These are phyloP conservation scores for Rhogogaster chlorosoma DNA, from an alignment of 2,888 invertebrate genomes.

Conservation along the genomic window DNA sequence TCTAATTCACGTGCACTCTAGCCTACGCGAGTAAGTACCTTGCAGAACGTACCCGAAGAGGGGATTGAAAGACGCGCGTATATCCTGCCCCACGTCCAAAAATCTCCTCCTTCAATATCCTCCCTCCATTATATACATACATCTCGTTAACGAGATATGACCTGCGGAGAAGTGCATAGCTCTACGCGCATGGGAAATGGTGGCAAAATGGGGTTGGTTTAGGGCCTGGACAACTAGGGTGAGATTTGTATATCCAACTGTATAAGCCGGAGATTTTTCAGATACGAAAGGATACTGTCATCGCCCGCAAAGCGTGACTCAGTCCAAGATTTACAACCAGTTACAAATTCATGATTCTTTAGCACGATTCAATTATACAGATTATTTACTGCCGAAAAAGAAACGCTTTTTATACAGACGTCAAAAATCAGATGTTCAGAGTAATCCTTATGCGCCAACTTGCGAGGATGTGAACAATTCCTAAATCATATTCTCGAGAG, in stretches of 20 bases:
- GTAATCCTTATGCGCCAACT: no score
- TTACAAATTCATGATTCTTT: conserved; percentile 21
- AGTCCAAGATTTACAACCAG: conserved; percentile 14
- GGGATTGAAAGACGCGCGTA: neutral
- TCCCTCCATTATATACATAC: conserved; percentile 18
- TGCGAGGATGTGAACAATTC: no score
- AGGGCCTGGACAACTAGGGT: conserved; percentile 55
- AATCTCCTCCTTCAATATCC: neutral
- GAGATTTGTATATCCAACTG: conserved; percentile 61
- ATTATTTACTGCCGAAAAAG: neutral
- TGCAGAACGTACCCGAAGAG: neutral
- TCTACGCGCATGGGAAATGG: neutral
- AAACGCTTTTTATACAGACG: neutral
- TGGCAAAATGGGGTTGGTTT: conserved; percentile 48
- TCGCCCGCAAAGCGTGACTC: conserved; percentile 1
- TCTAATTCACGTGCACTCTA: conserved; percentile 55
- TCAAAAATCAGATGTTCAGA: no score
- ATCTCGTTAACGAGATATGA: conserved; percentile 54
- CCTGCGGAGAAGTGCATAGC: conserved; percentile 1
- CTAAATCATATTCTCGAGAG: no score
- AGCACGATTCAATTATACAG: conserved; percentile 1
- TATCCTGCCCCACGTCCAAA: neutral
- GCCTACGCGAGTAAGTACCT: neutral
- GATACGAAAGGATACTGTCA: neutral
- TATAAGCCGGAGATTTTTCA: neutral